Percentiles rank a stretch among this genome's conserved stretches.
phyloP scores from a whole-genome alignment of 2,888 invertebrate species.

The Theretra japonica region DNA sequence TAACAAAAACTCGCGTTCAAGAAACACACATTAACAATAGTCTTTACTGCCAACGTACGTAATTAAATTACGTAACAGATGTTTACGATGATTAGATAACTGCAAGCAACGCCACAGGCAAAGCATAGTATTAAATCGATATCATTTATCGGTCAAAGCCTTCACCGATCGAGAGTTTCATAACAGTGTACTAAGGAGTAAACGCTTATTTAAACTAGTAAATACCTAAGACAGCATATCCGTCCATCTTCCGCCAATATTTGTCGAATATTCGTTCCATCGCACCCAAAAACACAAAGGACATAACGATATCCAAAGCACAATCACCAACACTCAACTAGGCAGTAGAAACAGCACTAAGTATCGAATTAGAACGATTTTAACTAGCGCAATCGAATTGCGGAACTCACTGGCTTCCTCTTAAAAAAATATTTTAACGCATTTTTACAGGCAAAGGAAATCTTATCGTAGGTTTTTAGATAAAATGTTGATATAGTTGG shows the following conservation, averaged over 20 bases:
- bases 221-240: slow-evolving; percentile 71
- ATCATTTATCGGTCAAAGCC: background rate
- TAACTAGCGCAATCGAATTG: slow-evolving; percentile 7
- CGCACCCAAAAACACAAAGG: slow-evolving; percentile 34
- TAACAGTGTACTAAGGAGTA: background rate
- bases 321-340: slow-evolving; percentile 14
- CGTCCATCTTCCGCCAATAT: slow-evolving; percentile 62
- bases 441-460: background rate
- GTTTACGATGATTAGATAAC: background rate
- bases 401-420: slow-evolving; percentile 22
- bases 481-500: background rate
- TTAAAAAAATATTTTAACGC: background rate
- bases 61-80: background rate
- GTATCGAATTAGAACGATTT: slow-evolving; percentile 22
- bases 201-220: slow-evolving; percentile 25
- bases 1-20: too few relatives aligned
- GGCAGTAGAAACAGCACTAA: background rate
- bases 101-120: background rate
- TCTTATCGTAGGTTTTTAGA: background rate
- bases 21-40: too few relatives aligned
- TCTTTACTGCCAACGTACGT: background rate
- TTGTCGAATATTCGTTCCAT: slow-evolving; percentile 62
- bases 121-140: background rate
- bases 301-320: slow-evolving; percentile 42
- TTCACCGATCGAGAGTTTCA: too few relatives aligned